Conservation (phyloP, 2,797 vertebrate species). For the Gymnoscopelus microlampas region DNA sequence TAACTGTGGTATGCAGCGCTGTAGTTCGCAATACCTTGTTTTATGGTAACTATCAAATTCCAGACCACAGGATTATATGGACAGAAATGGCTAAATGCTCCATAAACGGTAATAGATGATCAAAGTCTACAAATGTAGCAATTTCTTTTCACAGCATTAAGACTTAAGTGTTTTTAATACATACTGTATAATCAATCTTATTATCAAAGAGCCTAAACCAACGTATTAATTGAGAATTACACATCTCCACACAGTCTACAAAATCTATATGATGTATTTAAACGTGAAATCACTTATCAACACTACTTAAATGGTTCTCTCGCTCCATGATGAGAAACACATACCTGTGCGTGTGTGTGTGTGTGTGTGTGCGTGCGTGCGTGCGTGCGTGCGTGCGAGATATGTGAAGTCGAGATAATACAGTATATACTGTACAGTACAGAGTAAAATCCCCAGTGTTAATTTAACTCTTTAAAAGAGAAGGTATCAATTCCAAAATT, state of each 20-base stretch:
- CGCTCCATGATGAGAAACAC: slow-evolving; percentile 3
- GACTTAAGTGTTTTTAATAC: background rate
- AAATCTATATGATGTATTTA: background rate
- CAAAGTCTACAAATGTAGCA: background rate
- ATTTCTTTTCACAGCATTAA: background rate
- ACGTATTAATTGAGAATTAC: no score
- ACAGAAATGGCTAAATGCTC: background rate
- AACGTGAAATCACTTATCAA: slow-evolving; percentile 3
- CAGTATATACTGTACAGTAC: background rate
- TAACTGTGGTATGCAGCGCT: background rate
- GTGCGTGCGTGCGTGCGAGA: slow-evolving; percentile 4
- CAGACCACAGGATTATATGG: background rate
- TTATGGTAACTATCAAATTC: slow-evolving; percentile 13
- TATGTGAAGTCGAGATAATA: no score
- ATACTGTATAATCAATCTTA: background rate
- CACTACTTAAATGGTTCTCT: background rate
- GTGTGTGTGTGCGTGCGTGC: no score
- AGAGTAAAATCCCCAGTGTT: background rate
- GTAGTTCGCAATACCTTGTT: slow-evolving; percentile 18
- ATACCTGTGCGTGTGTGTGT: slow-evolving; percentile 7
- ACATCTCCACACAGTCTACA: no score
- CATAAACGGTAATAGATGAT: slow-evolving; percentile 3
- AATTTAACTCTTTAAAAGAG: no score
- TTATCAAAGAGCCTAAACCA: background rate
- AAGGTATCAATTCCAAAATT: no score